Percentiles rank a stretch among this genome's conserved stretches.
Evolutionary conservation across 2,888 invertebrate species (phyloP).

Genomic region (Watsonalla binaria): DNA sequence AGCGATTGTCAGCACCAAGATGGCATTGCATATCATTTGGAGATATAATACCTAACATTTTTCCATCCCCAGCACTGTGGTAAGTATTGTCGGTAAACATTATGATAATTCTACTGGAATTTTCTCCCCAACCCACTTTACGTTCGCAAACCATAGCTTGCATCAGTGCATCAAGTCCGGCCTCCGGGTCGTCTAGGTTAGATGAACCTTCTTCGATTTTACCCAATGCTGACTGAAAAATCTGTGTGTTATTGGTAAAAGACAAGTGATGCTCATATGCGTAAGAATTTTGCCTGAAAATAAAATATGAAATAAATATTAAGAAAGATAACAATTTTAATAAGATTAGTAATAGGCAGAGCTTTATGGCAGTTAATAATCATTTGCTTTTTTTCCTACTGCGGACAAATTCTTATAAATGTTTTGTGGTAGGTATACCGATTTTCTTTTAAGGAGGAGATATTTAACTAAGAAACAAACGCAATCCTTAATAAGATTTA

Average conservation of each 20-base stretch:
- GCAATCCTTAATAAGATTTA: conserved; percentile 3
- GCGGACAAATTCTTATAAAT: no score
- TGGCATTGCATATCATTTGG: conserved; percentile 86
- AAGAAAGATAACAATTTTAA: no score
- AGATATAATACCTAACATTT: conserved; percentile 82
- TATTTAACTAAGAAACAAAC: conserved; percentile 33
- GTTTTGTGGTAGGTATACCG: no score
- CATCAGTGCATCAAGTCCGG: conserved; percentile 92
- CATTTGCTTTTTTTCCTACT: no score
- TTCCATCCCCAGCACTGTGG: conserved; percentile 90
- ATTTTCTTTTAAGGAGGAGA: background rate
- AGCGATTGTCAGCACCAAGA: conserved; percentile 65
- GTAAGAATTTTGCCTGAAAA: conserved; percentile 52
- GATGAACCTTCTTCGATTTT: conserved; percentile 35
- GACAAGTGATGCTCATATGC: conserved; percentile 84
- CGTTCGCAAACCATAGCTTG: conserved; percentile 86
- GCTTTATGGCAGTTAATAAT: no score
- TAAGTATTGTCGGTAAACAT: conserved; percentile 89
- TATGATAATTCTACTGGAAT: conserved; percentile 85
- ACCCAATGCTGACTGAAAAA: conserved; percentile 35
- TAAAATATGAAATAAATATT: background rate
- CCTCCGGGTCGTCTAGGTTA: conserved; percentile 87
- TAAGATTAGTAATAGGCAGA: no score
- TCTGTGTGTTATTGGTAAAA: conserved; percentile 77
- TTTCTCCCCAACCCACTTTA: conserved; percentile 86